Percentiles rank a stretch among this genome's conserved stretches.
These are phyloP conservation scores for Sebastes minor DNA, from an alignment of 2,797 vertebrate genomes.

Conservation along the genomic window DNA sequence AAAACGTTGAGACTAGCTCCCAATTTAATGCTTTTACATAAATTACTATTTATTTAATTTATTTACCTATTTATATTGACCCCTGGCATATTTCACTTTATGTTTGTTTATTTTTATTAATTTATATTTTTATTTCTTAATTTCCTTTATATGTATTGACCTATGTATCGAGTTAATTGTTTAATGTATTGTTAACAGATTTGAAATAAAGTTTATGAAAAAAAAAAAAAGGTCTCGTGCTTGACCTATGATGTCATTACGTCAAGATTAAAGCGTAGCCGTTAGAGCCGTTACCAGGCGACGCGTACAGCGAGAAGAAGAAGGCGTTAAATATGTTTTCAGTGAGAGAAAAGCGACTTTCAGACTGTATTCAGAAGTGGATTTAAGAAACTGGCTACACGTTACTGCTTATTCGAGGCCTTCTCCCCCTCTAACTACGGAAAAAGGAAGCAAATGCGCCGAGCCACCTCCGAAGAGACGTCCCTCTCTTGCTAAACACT, in stretches of 20 bases:
- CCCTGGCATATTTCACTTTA: neutral
- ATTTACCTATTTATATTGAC: neutral
- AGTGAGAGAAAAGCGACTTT: neutral
- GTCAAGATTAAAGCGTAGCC: neutral
- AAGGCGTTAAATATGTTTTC: neutral
- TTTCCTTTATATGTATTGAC: neutral
- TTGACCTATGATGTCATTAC: neutral
- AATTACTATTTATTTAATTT: neutral
- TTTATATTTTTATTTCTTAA: neutral
- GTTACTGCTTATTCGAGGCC: neutral
- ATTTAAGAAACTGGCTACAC: neutral
- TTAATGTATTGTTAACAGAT: neutral
- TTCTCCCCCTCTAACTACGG: neutral
- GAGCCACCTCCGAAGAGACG: neutral
- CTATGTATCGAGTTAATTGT: neutral
- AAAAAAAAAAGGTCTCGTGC: neutral
- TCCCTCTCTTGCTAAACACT: too few species aligned
- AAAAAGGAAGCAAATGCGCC: neutral
- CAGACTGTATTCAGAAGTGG: neutral
- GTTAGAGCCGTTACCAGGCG: too few species aligned
- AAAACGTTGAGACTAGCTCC: neutral
- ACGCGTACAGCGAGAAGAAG: neutral
- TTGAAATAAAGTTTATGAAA: neutral
- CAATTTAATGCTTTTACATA: neutral
- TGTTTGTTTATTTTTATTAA: neutral